A percentile compares a stretch with the other conserved stretches of the same genome.
These are phyloP conservation scores for Strongylocentrotus purpuratus DNA, from an alignment of 35 echinoderm and acorn worm genomes.

Conservation along the genomic window DNA sequence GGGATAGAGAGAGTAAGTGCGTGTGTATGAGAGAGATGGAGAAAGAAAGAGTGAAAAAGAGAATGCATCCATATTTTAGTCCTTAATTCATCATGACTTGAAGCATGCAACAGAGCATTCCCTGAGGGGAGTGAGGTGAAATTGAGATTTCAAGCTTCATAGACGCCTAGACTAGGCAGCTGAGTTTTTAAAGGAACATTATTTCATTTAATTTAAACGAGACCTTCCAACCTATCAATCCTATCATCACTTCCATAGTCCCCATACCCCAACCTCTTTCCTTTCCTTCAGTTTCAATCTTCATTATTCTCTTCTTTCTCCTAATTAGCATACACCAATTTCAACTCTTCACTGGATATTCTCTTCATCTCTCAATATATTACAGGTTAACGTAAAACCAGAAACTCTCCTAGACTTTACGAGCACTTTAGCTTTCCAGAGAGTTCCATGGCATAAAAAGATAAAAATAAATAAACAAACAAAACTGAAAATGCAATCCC, in stretches of 20 bases:
- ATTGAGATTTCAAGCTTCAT: constrained; percentile 43
- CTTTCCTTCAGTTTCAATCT: no score
- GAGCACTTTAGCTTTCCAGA: no score
- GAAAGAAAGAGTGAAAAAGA: neutral
- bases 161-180: neutral
- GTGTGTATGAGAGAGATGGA: neutral
- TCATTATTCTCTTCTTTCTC: no score
- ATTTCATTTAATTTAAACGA: neutral
- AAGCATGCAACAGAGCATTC: constrained; percentile 32
- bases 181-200: constrained; percentile 19
- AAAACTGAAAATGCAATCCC: no score
- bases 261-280: no score
- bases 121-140: neutral
- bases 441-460: no score
- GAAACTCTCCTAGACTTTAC: no score
- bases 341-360: no score
- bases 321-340: no score
- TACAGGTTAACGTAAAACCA: no score
- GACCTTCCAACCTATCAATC: neutral
- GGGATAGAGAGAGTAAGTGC: neutral
- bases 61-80: neutral
- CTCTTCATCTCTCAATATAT: no score
- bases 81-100: constrained; percentile 24
- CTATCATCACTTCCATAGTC: neutral
- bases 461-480: neutral